Percentiles rank a stretch among this genome's conserved stretches.
These are phyloP conservation scores for Dryocosmus kuriphilus DNA, from an alignment of 2,888 invertebrate genomes.

Conservation along the genomic window DNA sequence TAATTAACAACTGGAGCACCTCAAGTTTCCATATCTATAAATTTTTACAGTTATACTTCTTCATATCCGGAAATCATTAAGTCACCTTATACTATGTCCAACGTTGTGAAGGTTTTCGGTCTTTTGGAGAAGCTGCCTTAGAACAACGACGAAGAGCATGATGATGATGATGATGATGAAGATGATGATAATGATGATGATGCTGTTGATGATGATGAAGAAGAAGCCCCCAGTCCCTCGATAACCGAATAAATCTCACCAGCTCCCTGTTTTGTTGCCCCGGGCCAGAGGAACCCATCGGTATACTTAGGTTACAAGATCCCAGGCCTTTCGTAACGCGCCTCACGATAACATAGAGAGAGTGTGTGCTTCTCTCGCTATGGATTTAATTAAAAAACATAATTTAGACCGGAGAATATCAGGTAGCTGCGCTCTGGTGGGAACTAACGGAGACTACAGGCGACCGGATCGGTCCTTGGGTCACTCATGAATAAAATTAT, in stretches of 20 bases:
- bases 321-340: conserved; percentile 63
- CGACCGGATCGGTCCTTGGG: conserved; percentile 63
- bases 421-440: conserved; percentile 73
- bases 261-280: conserved; percentile 76
- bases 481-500: conserved; percentile 78
- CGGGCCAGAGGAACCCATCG: conserved; percentile 57
- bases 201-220: conserved; percentile 60
- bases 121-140: conserved; percentile 1
- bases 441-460: conserved; percentile 69
- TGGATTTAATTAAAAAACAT: conserved; percentile 78
- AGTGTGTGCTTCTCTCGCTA: conserved; percentile 67
- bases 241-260: conserved; percentile 76
- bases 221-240: conserved; percentile 58
- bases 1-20: background rate
- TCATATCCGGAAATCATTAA: conserved; percentile 72
- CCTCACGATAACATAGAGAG: conserved; percentile 57
- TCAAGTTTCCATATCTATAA: background rate
- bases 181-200: conserved; percentile 56
- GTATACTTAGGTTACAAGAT: conserved; percentile 57
- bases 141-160: conserved; percentile 51
- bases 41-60: background rate
- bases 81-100: conserved; percentile 62
- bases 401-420: conserved; percentile 76
- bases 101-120: conserved; percentile 38
- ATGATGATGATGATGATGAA: conserved; percentile 59